These are phyloP conservation scores for Uloborus plumipes DNA, from an alignment of 2,888 invertebrate genomes.

Conservation along the genomic window DNA sequence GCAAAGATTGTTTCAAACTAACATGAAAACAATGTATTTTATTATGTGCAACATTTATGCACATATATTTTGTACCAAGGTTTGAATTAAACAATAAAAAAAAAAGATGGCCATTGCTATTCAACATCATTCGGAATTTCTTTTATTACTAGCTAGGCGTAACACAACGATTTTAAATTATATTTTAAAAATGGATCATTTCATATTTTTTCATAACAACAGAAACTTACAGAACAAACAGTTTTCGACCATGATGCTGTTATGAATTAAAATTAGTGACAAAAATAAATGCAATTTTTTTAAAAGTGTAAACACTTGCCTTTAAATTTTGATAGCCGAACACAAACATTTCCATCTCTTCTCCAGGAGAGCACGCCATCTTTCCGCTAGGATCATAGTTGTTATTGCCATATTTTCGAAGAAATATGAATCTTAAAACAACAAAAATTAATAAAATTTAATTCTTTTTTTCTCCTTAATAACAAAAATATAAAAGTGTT, in stretches of 20 bases:
- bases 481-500: neutral
- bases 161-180: constrained; percentile 62
- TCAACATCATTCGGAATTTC: constrained; percentile 51
- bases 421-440: constrained; percentile 56
- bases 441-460: constrained; percentile 6
- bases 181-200: constrained; percentile 51
- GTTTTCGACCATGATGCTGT: neutral
- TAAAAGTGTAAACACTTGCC: constrained; percentile 31
- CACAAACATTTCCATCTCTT: constrained; percentile 60
- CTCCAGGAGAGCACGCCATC: constrained; percentile 60
- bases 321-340: constrained; percentile 53
- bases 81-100: neutral
- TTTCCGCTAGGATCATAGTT: constrained; percentile 55
- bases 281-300: neutral
- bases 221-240: neutral
- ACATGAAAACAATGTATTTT: no score
- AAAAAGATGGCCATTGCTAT: constrained; percentile 39
- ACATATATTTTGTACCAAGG: neutral
- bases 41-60: neutral
- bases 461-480: constrained; percentile 3
- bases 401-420: constrained; percentile 61
- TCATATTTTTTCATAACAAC: constrained; percentile 12
- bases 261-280: neutral
- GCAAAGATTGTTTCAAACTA: no score
- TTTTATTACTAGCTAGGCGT: constrained; percentile 63